Conservation (phyloP, 2,113 vertebrate genomes). For the Myotis yumanensis region DNA sequence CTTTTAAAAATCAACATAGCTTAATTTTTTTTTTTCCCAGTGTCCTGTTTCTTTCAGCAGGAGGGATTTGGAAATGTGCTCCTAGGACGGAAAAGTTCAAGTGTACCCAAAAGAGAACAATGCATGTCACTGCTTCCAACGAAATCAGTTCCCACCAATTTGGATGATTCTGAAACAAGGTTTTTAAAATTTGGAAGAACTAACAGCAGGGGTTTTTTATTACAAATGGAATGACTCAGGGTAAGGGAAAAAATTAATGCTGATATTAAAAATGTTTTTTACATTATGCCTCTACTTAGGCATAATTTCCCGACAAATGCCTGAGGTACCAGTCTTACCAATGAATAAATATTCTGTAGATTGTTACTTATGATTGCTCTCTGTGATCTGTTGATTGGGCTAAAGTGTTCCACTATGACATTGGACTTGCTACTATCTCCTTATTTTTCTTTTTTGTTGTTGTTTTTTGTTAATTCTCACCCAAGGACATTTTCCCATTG, state of each 20-base stretch:
- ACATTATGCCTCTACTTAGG: not conserved
- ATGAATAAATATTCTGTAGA: not conserved
- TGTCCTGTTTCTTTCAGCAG: not conserved
- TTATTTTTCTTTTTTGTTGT: not conserved
- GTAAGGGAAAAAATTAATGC: not conserved
- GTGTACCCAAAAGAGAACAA: not conserved
- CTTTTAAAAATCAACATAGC: not conserved
- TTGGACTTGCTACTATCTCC: not conserved
- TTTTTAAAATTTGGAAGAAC: not conserved
- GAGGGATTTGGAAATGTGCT: not conserved
- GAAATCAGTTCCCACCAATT: not conserved
- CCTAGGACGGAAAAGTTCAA: not conserved
- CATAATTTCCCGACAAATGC: not conserved
- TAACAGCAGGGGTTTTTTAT: not conserved
- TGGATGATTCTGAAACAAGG: not conserved
- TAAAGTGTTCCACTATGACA: not conserved
- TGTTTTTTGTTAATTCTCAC: too few relatives aligned
- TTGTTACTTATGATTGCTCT: not conserved
- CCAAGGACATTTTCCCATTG: too few relatives aligned
- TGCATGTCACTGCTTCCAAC: not conserved
- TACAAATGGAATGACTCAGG: not conserved
- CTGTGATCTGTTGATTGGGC: not conserved
- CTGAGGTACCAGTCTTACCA: not conserved
- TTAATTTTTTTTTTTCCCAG: not conserved
- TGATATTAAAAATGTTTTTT: constrained; percentile 16